Conservation (phyloP, 2,113 vertebrate species). For the Mirza zaza region DNA sequence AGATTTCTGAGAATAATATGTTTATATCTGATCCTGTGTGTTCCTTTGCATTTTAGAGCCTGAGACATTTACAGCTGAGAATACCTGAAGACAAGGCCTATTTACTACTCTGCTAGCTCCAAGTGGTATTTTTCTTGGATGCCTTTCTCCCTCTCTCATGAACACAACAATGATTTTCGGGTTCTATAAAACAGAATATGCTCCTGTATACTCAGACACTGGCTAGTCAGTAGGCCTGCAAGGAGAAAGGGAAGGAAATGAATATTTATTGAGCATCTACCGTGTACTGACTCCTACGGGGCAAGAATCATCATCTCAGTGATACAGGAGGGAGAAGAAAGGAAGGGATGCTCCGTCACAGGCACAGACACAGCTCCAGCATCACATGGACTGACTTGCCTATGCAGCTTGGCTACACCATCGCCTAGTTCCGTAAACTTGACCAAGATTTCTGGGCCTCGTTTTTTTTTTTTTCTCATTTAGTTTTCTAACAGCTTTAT, state of each 20-base stretch:
- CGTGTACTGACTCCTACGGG: background rate
- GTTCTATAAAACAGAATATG: background rate
- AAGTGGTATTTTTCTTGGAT: background rate
- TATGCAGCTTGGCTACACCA: background rate
- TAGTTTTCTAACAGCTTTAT: background rate
- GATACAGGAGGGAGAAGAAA: background rate
- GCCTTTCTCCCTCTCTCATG: background rate
- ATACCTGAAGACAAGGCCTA: background rate
- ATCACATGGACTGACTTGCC: background rate
- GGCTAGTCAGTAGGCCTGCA: background rate
- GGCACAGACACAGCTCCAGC: background rate
- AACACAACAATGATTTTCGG: background rate
- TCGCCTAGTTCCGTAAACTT: background rate
- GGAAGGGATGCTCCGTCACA: background rate
- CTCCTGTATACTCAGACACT: background rate
- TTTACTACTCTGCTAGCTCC: background rate
- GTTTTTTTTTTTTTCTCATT: background rate
- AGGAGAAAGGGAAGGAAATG: background rate
- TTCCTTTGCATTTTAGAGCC: background rate
- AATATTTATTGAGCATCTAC: background rate
- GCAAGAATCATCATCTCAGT: background rate
- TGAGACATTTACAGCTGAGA: background rate
- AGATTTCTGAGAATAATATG: conserved; percentile 2
- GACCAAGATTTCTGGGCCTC: background rate
- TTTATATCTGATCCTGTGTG: background rate